Percentiles rank a stretch among this genome's conserved stretches.
These are phyloP conservation scores for Phaedon cochleariae DNA, from an alignment of 2,888 invertebrate genomes.

Conservation along the genomic window DNA sequence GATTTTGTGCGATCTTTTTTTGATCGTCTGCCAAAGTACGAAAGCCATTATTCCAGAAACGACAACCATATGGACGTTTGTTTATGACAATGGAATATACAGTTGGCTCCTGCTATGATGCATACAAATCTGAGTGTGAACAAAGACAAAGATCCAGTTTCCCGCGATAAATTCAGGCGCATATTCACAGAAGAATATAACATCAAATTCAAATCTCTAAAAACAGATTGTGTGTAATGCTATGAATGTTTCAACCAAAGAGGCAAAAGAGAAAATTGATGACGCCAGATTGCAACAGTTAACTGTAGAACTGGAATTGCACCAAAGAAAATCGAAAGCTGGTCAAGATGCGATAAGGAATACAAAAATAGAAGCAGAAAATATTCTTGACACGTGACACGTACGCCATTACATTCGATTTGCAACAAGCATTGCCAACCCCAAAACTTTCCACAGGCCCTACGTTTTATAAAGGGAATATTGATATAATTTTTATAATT, in stretches of 20 bases:
- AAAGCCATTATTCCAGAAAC: conserved; percentile 29
- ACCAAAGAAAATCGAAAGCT: conserved; percentile 31
- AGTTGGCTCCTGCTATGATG: conserved; percentile 18
- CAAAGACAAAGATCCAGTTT: conserved; percentile 5
- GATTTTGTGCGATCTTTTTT: conserved; percentile 22
- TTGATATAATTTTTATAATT: conserved; percentile 23
- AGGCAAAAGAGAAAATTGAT: conserved; percentile 15
- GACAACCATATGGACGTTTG: conserved; percentile 20
- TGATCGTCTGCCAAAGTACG: conserved; percentile 26
- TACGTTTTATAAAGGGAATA: conserved; percentile 26
- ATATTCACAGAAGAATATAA: conserved; percentile 30
- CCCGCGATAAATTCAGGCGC: conserved; percentile 21
- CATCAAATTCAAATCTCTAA: conserved; percentile 24
- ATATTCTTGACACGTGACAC: conserved; percentile 13
- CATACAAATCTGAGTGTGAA: conserved; percentile 19
- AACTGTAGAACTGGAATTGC: conserved; percentile 20
- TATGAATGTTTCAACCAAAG: conserved; percentile 19
- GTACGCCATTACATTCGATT: conserved; percentile 20
- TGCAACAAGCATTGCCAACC: conserved; percentile 25
- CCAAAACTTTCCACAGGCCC: conserved; percentile 27
- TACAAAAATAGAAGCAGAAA: conserved; percentile 16
- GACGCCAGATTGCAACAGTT: conserved; percentile 13
- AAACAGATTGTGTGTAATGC: conserved; percentile 27
- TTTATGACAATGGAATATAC: conserved; percentile 26
- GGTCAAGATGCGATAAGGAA: conserved; percentile 22